Conservation (phyloP, 2,797 vertebrate species). For the Toxotes lorentzi region DNA sequence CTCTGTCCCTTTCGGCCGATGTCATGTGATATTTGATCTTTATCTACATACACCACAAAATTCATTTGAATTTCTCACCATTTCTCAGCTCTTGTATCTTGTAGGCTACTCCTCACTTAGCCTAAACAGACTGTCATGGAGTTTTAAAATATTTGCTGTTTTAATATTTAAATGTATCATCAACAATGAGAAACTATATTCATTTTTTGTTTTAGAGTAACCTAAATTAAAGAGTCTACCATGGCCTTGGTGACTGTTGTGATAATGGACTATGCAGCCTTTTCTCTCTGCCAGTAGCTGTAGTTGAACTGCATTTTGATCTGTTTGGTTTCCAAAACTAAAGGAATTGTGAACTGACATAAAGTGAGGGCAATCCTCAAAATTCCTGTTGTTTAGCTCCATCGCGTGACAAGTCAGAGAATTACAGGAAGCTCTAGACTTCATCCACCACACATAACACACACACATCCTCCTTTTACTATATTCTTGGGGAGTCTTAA, state of each 20-base stretch:
- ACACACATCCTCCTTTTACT: neutral
- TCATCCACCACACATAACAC: neutral
- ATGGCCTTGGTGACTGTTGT: neutral
- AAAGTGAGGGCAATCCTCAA: neutral
- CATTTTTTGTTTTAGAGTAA: neutral
- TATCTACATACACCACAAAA: neutral
- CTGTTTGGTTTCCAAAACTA: slow-evolving; percentile 20
- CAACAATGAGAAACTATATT: neutral
- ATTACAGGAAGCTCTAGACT: slow-evolving; percentile 22
- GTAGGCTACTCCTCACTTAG: neutral
- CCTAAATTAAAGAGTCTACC: neutral
- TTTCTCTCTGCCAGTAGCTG: neutral
- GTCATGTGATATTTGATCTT: neutral
- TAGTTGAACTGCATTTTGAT: neutral
- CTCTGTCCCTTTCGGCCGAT: neutral
- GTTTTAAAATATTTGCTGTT: neutral
- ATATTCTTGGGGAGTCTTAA: too few relatives aligned
- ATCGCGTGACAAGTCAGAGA: slow-evolving; percentile 49
- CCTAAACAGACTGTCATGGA: neutral
- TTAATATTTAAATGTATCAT: neutral
- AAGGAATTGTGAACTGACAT: neutral
- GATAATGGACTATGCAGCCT: neutral
- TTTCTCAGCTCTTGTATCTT: too few relatives aligned
- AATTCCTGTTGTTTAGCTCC: slow-evolving; percentile 39
- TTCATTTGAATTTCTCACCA: neutral